Base-by-base conservation (phyloP, 1,140 invertebrate genomes). In the Teleopsis dalmanni region DNA sequence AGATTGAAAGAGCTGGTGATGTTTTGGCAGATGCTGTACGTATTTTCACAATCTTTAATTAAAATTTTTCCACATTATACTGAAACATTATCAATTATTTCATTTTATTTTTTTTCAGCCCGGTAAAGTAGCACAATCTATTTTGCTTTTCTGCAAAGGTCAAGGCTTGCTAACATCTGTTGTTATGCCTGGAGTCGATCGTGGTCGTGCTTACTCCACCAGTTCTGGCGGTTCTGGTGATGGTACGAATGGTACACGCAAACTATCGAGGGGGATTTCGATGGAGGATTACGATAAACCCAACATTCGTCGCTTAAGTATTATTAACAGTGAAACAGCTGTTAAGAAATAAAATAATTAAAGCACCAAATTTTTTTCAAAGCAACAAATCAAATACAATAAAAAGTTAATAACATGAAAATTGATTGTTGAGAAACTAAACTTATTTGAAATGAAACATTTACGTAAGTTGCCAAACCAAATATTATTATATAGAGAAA, bases 261-360 rank as follows among this genome's bases (percentile, higher is more conserved):
- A 78, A 51, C 75, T 83, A 58, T 81, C 80, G 1, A 76, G 81
- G 23, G 81, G 80, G 33, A 81, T 84, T 75, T 81, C 78, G 36
- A 90, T 90, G 86, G 87, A 90, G 65, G 86, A 90, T 56, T 87
- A 87, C 63, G 84, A 87, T 70, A 82, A 80, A 53, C 84, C 84
- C 23, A 85, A 86, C 72, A 81, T 85, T 49, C 72, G 84, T 33
- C 74, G 84, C n/a, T 77, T 85, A 27, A 85, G 83, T 49, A 78
- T 86, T 60, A 75, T 76, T 46, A 69, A 64, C 43, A 68, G 54
- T 56, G 65, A 69, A 51, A 38, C 46, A 26, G n/a, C n/a, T 54
- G 61, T 62, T 36, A 62, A 62, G 58, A 65, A 67, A 48, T 67
- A 67, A 62, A 47, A 27, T 26, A 43, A 31, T n/a, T n/a, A n/a